Percentiles rank a stretch among this genome's conserved stretches.
phyloP scores from a whole-genome alignment of 2,888 invertebrate genomes.

The Chironomus riparius region DNA sequence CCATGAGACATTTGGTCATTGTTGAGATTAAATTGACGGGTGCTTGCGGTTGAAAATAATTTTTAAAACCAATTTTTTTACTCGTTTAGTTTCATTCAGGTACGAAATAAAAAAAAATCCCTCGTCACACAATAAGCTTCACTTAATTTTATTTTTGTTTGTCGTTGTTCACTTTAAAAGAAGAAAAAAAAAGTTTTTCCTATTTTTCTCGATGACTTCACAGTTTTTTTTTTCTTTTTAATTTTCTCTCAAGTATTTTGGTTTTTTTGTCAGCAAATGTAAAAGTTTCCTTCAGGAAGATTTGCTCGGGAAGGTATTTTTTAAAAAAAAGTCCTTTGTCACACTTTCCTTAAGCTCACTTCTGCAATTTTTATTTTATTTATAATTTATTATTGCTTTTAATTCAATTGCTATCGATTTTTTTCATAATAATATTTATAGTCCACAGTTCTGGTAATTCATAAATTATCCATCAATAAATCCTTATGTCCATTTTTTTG shows the following conservation, averaged over 20 bases:
- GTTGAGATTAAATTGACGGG: constrained; percentile 39
- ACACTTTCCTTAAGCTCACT: background rate
- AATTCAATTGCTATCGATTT: constrained; percentile 25
- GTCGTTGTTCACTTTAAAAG: background rate
- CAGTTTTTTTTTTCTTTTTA: background rate
- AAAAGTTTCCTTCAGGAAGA: background rate
- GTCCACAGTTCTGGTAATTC: background rate
- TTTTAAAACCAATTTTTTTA: background rate
- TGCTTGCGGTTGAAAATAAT: background rate
- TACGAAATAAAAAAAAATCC: background rate
- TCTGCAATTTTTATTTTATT: background rate
- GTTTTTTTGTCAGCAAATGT: background rate
- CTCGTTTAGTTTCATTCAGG: background rate
- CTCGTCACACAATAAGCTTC: too few species aligned
- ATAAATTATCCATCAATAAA: background rate
- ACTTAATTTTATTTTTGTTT: background rate
- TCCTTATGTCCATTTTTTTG: too few species aligned
- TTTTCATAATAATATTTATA: background rate
- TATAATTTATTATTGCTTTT: constrained; percentile 1
- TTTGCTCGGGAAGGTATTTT: background rate
- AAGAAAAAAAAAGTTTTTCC: background rate
- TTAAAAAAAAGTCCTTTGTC: background rate
- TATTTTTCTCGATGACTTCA: constrained; percentile 1
- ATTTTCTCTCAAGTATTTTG: background rate
- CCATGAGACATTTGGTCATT: constrained; percentile 93